Percentiles rank a stretch among this genome's conserved stretches.
Evolutionary conservation across 2,888 invertebrate genomes (phyloP).

Genomic region (Dichetophora obliterata): DNA sequence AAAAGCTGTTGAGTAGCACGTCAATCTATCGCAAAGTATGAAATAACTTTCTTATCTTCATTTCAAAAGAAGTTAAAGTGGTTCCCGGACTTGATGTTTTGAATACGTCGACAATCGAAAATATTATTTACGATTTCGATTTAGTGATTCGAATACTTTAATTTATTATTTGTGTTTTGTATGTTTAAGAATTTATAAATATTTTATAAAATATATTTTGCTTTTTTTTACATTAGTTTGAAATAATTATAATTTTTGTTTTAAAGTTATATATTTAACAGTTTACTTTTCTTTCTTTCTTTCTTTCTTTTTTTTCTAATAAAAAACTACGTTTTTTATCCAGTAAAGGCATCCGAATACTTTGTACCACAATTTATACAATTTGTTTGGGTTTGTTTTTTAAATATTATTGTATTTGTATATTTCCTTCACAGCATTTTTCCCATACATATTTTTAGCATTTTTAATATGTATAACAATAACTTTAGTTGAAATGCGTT

Average conservation of each 20-base stretch:
- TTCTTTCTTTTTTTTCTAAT: not conserved
- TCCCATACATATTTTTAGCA: slow-evolving; percentile 10
- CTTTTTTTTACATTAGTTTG: not conserved
- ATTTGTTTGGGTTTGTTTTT: slow-evolving; percentile 3
- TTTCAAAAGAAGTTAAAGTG: no score
- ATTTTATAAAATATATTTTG: no score
- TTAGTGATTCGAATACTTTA: not conserved
- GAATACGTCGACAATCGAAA: no score
- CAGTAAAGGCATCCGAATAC: slow-evolving; percentile 16
- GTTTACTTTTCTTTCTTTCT: not conserved
- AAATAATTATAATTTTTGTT: not conserved
- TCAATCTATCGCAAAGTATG: no score
- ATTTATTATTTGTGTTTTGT: no score
- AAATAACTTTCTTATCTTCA: no score
- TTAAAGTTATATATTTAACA: not conserved
- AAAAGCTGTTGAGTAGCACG: no score
- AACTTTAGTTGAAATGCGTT: slow-evolving; percentile 23
- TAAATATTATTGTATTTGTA: not conserved
- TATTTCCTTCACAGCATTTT: not conserved
- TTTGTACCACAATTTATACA: slow-evolving; percentile 23
- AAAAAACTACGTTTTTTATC: not conserved
- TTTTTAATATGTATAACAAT: no score
- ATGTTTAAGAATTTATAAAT: no score
- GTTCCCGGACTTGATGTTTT: no score
- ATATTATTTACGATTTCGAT: not conserved